Percentiles rank a stretch among this genome's conserved stretches.
Evolutionary conservation across 2,113 vertebrate species (phyloP).

Genomic region (Mellivora capensis): DNA sequence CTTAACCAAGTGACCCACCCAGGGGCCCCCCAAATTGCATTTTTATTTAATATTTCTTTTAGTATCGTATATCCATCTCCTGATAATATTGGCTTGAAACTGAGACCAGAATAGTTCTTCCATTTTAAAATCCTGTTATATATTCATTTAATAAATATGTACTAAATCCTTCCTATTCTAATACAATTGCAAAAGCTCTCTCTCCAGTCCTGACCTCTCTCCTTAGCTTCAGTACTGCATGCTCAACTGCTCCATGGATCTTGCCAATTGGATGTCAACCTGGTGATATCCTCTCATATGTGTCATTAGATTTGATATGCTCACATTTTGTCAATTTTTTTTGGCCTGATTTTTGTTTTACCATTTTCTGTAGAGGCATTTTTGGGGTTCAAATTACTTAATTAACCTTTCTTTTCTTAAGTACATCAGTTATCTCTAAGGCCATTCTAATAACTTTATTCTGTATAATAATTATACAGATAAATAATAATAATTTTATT

Average conservation of each 20-base stretch:
- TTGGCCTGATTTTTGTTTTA: neutral
- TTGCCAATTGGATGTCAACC: neutral
- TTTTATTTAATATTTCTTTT: no score
- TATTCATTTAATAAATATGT: neutral
- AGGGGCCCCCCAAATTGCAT: no score
- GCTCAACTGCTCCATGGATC: neutral
- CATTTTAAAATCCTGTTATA: no score
- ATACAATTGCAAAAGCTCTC: neutral
- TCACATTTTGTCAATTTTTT: neutral
- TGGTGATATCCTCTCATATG: neutral
- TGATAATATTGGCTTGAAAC: no score
- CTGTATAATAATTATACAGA: no score
- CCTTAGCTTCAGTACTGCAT: neutral
- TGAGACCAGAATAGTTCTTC: no score
- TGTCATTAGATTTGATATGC: neutral
- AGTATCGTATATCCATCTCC: no score
- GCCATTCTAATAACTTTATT: neutral
- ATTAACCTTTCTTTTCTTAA: neutral
- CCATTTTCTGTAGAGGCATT: neutral
- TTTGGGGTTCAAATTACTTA: neutral
- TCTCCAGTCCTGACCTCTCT: neutral
- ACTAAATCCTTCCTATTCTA: neutral
- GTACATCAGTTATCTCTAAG: neutral
- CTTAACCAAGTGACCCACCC: no score
- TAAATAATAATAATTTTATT: no score